These are phyloP conservation scores for Micrasema longulum DNA, from an alignment of 1,140 invertebrate genomes.

Conservation along the genomic window DNA sequence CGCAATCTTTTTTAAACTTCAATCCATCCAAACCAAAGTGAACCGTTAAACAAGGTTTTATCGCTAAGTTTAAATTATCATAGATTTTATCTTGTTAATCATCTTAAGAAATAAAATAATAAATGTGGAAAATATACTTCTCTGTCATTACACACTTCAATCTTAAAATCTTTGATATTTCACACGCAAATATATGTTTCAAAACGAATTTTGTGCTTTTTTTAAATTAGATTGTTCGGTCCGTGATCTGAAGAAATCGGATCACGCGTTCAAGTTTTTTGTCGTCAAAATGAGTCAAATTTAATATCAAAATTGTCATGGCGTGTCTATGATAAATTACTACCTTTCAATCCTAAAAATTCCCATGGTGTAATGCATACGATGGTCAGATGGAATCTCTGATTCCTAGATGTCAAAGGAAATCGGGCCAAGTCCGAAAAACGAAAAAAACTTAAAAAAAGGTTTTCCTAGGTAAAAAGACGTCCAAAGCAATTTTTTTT, in stretches of 20 bases:
- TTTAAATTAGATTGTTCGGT: slow-evolving; percentile 13
- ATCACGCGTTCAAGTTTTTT: slow-evolving; percentile 30
- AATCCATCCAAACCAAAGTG: too few species aligned
- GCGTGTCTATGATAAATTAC: slow-evolving; percentile 49
- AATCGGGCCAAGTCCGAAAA: not conserved
- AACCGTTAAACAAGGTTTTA: too few species aligned
- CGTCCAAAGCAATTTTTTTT: too few species aligned
- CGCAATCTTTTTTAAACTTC: too few species aligned
- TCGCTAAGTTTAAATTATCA: too few species aligned
- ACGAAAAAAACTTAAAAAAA: too few species aligned
- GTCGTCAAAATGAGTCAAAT: slow-evolving; percentile 26
- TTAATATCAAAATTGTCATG: slow-evolving; percentile 48
- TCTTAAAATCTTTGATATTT: slow-evolving; percentile 20
- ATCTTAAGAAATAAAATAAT: slow-evolving; percentile 27
- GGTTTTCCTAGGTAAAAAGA: too few species aligned
- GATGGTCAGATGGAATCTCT: slow-evolving; percentile 26
- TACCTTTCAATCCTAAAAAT: slow-evolving; percentile 27
- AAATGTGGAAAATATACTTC: too few species aligned
- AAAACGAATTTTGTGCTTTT: slow-evolving; percentile 26
- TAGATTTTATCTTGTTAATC: too few species aligned
- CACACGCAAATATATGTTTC: slow-evolving; percentile 42
- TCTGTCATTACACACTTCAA: slow-evolving; percentile 28
- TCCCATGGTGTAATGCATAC: slow-evolving; percentile 46
- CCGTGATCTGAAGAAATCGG: slow-evolving; percentile 38
- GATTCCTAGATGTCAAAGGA: slow-evolving; percentile 1